These are phyloP conservation scores for Eupithecia vulgata DNA, from an alignment of 2,888 invertebrate species.

Conservation along the genomic window DNA sequence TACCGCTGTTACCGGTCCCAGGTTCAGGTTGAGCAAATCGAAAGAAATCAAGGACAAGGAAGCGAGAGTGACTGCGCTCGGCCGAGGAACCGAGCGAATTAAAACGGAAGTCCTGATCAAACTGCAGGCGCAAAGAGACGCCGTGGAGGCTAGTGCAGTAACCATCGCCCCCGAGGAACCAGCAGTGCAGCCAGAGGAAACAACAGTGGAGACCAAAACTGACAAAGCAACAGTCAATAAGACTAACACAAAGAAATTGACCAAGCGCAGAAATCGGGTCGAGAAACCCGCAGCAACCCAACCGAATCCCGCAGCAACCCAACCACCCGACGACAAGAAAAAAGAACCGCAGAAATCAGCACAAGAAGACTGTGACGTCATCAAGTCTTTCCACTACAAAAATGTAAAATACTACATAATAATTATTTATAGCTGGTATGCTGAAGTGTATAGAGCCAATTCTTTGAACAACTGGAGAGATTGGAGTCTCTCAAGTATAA, in stretches of 20 bases:
- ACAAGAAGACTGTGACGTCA: conserved; percentile 38
- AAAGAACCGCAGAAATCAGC: conserved; percentile 44
- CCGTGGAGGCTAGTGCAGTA: conserved; percentile 28
- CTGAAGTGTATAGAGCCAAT: too few species aligned
- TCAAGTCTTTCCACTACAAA: conserved; percentile 60
- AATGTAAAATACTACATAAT: conserved; percentile 65
- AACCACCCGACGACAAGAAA: conserved; percentile 41
- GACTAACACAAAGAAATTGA: conserved; percentile 45
- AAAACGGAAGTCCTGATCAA: conserved; percentile 63
- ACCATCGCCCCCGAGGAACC: not conserved
- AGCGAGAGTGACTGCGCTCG: conserved; percentile 66
- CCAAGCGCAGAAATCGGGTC: conserved; percentile 60
- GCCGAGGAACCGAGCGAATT: conserved; percentile 65
- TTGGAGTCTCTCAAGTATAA: too few species aligned
- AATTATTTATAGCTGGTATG: too few species aligned
- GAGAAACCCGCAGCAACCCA: conserved; percentile 43
- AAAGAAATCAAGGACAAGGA: conserved; percentile 66
- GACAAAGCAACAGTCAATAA: not conserved
- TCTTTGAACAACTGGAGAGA: too few species aligned
- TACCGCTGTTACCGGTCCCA: conserved; percentile 66
- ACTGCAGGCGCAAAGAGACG: conserved; percentile 54
- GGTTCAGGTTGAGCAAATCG: conserved; percentile 67
- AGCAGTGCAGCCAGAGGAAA: not conserved
- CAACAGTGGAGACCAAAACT: not conserved
- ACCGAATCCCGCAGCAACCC: too few species aligned